These are phyloP conservation scores for Lepus oiostolus DNA, from an alignment of 2,797 vertebrate genomes.

Conservation along the genomic window DNA sequence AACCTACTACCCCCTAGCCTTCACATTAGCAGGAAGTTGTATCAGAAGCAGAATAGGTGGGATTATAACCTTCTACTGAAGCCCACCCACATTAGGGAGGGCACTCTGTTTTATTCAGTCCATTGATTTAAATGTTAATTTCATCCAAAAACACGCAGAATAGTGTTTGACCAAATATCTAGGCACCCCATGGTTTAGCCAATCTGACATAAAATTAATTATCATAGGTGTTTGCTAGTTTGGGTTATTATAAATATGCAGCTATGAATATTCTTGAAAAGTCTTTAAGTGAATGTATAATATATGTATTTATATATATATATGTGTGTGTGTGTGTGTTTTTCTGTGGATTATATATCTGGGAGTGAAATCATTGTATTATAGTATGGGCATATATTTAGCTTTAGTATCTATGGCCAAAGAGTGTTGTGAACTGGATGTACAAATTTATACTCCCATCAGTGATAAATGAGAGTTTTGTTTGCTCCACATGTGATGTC, in stretches of 20 bases:
- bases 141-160: conserved; percentile 10
- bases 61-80: not conserved
- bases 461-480: not conserved
- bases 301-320: too few species aligned
- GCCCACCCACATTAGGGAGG: not conserved
- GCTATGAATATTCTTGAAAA: conserved; percentile 15
- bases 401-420: not conserved
- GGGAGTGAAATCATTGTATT: not conserved
- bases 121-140: conserved; percentile 14
- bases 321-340: not conserved
- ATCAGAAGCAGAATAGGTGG: too few species aligned
- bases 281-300: conserved; percentile 20
- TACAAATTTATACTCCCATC: not conserved
- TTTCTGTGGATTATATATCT: conserved; percentile 37
- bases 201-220: conserved; percentile 21
- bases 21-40: too few species aligned
- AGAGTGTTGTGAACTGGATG: conserved; percentile 1
- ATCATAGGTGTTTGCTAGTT: conserved; percentile 12
- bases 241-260: not conserved
- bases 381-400: not conserved
- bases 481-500: not conserved
- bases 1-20: too few species aligned
- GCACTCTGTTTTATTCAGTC: not conserved
- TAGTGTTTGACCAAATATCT: conserved; percentile 40
- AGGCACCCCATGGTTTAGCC: not conserved